Evolutionary conservation across 2,888 invertebrate species (phyloP).

Genomic region (Darwinula stevensoni): DNA sequence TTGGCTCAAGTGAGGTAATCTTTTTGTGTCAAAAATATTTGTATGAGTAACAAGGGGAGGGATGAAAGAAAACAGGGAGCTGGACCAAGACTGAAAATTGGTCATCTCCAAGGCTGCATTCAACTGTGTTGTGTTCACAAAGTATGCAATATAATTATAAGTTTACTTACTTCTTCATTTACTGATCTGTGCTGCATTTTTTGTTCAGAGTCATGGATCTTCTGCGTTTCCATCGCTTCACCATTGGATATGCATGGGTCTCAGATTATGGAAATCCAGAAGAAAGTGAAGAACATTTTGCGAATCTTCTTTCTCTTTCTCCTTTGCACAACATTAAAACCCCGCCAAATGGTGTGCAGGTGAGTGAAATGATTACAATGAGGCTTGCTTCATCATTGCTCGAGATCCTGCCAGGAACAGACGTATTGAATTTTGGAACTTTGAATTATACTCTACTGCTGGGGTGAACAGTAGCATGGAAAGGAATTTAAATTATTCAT

Average conservation of each 20-base stretch:
- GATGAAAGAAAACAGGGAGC: slow-evolving; percentile 90
- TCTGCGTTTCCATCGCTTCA: slow-evolving; percentile 90
- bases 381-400: neutral
- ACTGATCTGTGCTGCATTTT: slow-evolving; percentile 3
- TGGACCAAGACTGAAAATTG: too few species aligned
- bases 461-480: too few species aligned
- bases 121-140: too few species aligned
- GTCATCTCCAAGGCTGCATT: too few species aligned
- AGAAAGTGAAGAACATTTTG: slow-evolving; percentile 43
- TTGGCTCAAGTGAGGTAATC: neutral
- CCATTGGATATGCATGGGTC: slow-evolving; percentile 86
- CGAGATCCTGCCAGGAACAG: too few species aligned
- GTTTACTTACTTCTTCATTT: slow-evolving; percentile 3
- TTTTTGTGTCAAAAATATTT: slow-evolving; percentile 10
- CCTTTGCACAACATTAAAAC: slow-evolving; percentile 66
- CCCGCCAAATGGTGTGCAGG: slow-evolving; percentile 18
- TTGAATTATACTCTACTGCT: too few species aligned
- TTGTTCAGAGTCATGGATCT: slow-evolving; percentile 66
- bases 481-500: too few species aligned
- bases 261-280: slow-evolving; percentile 85
- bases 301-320: slow-evolving; percentile 55
- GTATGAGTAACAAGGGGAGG: slow-evolving; percentile 87
- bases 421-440: too few species aligned
- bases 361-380: neutral
- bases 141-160: neutral